Evolutionary conservation across 2,888 invertebrate species (phyloP).

Genomic region (Thecophora atra): DNA sequence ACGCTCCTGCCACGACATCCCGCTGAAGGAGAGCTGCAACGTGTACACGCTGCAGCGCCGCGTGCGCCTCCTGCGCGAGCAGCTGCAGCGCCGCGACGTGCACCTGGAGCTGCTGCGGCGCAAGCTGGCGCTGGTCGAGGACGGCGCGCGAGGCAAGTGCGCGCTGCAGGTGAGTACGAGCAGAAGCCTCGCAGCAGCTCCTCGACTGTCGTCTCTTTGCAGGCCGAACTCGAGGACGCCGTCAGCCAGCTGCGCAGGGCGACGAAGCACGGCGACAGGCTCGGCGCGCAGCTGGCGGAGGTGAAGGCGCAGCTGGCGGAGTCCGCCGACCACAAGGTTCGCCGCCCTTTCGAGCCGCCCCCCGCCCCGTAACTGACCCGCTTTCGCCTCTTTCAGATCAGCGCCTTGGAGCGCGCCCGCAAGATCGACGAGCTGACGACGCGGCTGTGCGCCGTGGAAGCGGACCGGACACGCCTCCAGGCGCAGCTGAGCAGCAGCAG

Average conservation of each 20-base stretch:
- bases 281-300: slow-evolving; percentile 81
- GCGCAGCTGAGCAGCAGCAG: slow-evolving; percentile 59
- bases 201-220: slow-evolving; percentile 39
- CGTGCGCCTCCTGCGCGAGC: slow-evolving; percentile 85
- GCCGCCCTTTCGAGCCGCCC: neutral
- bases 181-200: too few relatives aligned
- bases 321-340: slow-evolving; percentile 86
- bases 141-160: slow-evolving; percentile 73
- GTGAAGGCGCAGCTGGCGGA: slow-evolving; percentile 86
- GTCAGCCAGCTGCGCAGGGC: slow-evolving; percentile 78
- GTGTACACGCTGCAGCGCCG: slow-evolving; percentile 87
- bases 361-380: too few relatives aligned
- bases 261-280: slow-evolving; percentile 83
- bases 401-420: slow-evolving; percentile 82
- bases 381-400: slow-evolving; percentile 70
- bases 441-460: slow-evolving; percentile 82
- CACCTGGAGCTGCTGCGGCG: slow-evolving; percentile 89
- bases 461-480: slow-evolving; percentile 73
- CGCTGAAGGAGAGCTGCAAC: slow-evolving; percentile 73
- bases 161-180: slow-evolving; percentile 66
- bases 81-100: slow-evolving; percentile 89
- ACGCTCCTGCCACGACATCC: slow-evolving; percentile 81
- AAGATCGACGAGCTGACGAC: slow-evolving; percentile 86
- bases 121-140: slow-evolving; percentile 86
- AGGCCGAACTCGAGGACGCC: slow-evolving; percentile 77